phyloP scores from a whole-genome alignment of 2,888 invertebrate species.

The Clivina fossor region DNA sequence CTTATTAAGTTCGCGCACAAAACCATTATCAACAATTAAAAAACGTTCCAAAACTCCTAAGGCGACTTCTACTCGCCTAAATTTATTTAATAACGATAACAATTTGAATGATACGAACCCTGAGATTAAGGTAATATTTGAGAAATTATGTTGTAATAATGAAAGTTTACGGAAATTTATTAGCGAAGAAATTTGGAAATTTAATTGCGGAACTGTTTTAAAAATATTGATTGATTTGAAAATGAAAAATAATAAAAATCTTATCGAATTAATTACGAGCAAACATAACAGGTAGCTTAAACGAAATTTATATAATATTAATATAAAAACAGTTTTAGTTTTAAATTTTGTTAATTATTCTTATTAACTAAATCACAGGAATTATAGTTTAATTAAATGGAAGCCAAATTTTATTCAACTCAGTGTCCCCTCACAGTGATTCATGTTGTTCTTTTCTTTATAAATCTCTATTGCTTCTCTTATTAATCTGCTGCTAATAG shows the following conservation, averaged over 20 bases:
- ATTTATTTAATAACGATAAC: background rate
- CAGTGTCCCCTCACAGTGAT: too few species aligned
- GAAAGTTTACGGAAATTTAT: background rate
- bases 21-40: slow-evolving; percentile 18
- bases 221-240: slow-evolving; percentile 9
- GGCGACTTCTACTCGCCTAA: slow-evolving; percentile 13
- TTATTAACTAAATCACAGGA: background rate
- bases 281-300: slow-evolving; percentile 7
- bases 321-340: too few species aligned
- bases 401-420: too few species aligned
- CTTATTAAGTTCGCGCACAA: slow-evolving; percentile 19
- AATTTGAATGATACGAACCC: slow-evolving; percentile 1
- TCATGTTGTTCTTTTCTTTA: too few species aligned
- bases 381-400: background rate
- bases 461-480: too few species aligned
- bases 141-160: slow-evolving; percentile 8
- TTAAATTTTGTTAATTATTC: too few species aligned
- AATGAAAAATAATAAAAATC: slow-evolving; percentile 13
- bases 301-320: background rate
- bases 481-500: too few species aligned
- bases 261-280: background rate
- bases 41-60: background rate
- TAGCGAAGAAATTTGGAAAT: slow-evolving; percentile 7
- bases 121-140: slow-evolving; percentile 4
- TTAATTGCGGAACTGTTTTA: slow-evolving; percentile 14